Evolutionary conservation across 2,888 invertebrate genomes (phyloP).

Genomic region (Drosophila colorata): DNA sequence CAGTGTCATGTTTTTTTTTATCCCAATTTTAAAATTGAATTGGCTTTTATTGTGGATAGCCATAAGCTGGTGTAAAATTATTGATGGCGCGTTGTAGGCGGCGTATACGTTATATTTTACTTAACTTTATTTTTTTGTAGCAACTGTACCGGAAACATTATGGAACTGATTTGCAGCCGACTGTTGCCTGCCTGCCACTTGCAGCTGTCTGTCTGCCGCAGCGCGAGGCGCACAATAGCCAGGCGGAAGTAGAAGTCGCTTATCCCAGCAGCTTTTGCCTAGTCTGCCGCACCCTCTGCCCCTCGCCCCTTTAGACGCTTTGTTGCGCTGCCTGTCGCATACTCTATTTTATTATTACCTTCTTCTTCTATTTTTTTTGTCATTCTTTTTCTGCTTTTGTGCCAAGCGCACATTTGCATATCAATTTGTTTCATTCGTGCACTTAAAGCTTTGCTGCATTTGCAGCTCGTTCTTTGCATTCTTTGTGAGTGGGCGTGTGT

Average conservation of each 20-base stretch:
- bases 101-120: slow-evolving; percentile 64
- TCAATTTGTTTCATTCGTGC: slow-evolving; percentile 77
- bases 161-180: slow-evolving; percentile 57
- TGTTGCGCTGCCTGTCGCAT: slow-evolving; percentile 43
- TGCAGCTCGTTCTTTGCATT: slow-evolving; percentile 31
- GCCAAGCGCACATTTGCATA: slow-evolving; percentile 64
- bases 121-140: slow-evolving; percentile 1
- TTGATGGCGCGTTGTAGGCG: slow-evolving; percentile 62
- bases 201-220: slow-evolving; percentile 62
- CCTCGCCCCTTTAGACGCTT: slow-evolving; percentile 5
- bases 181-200: slow-evolving; percentile 63
- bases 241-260: slow-evolving; percentile 58
- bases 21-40: slow-evolving; percentile 53
- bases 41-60: slow-evolving; percentile 33
- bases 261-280: slow-evolving; percentile 55
- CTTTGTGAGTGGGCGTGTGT: slow-evolving; percentile 7
- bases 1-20: not conserved
- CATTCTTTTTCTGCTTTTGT: slow-evolving; percentile 12
- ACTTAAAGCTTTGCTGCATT: slow-evolving; percentile 52
- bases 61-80: slow-evolving; percentile 63
- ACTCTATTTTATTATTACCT: slow-evolving; percentile 55
- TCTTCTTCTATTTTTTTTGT: slow-evolving; percentile 5
- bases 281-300: not conserved
- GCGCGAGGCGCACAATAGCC: slow-evolving; percentile 49
- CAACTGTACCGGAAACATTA: slow-evolving; percentile 62